Conservation (phyloP, 2,113 vertebrate species). For the Gopherus evgoodei region DNA sequence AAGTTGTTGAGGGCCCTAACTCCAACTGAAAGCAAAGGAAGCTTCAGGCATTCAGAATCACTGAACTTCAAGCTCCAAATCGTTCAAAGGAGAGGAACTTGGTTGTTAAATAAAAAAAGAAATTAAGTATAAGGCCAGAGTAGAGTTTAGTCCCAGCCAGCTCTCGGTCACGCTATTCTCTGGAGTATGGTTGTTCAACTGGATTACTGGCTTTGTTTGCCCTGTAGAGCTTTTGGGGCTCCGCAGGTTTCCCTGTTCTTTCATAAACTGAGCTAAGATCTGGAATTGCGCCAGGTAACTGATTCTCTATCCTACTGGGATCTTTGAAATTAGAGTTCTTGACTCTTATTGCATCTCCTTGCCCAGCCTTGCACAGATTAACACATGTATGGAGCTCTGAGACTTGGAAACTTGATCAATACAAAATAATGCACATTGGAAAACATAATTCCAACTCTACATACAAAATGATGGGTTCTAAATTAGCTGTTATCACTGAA, state of each 20-base stretch:
- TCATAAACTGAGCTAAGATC: neutral
- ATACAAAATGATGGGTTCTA: too few relatives aligned
- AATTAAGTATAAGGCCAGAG: neutral
- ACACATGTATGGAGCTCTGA: neutral
- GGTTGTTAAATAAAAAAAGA: neutral
- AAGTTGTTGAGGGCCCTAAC: rapidly evolving
- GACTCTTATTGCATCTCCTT: neutral
- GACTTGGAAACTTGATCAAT: neutral
- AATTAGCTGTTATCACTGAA: too few relatives aligned
- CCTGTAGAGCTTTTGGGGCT: neutral
- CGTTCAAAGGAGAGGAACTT: rapidly evolving
- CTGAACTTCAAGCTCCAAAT: neutral
- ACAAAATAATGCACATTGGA: too few relatives aligned
- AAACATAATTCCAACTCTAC: too few relatives aligned
- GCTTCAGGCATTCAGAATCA: neutral
- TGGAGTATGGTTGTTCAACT: rapidly evolving
- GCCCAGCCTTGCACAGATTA: neutral
- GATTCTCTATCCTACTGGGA: neutral
- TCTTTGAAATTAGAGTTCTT: neutral
- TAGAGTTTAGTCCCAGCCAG: rapidly evolving
- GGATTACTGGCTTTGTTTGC: neutral
- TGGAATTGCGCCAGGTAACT: rapidly evolving
- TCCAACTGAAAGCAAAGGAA: neutral
- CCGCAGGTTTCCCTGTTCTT: rapidly evolving
- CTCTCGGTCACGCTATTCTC: rapidly evolving